These are phyloP conservation scores for Ciconia maguari DNA, from an alignment of 2,113 vertebrate genomes.

Conservation along the genomic window DNA sequence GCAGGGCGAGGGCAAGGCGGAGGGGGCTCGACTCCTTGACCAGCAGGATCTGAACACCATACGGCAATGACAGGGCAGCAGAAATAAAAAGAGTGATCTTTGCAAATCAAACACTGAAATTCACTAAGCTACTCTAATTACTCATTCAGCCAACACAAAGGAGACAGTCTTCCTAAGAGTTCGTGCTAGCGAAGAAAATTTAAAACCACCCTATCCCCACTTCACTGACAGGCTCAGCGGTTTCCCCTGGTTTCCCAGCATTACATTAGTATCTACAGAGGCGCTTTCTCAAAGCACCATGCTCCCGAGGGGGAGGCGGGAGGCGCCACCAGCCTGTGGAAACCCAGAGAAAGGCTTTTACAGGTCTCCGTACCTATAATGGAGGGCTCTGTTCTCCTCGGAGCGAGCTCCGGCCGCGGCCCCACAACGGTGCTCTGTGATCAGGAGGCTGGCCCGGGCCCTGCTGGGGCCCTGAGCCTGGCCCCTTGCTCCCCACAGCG, in stretches of 20 bases:
- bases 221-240: background rate
- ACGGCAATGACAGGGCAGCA: background rate
- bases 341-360: background rate
- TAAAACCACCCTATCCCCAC: background rate
- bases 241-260: background rate
- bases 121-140: background rate
- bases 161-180: background rate
- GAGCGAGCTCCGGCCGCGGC: background rate
- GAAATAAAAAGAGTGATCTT: background rate
- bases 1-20: background rate
- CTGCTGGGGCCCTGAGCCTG: background rate
- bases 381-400: slow-evolving; percentile 7
- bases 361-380: background rate
- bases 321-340: background rate
- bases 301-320: background rate
- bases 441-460: background rate
- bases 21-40: rapidly evolving
- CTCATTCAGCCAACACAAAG: background rate
- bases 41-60: background rate
- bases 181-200: background rate
- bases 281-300: background rate
- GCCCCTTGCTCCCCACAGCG: background rate
- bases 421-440: background rate
- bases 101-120: background rate
- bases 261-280: background rate